These are phyloP conservation scores for Contarinia nasturtii DNA, from an alignment of 1,140 invertebrate genomes.

Conservation along the genomic window DNA sequence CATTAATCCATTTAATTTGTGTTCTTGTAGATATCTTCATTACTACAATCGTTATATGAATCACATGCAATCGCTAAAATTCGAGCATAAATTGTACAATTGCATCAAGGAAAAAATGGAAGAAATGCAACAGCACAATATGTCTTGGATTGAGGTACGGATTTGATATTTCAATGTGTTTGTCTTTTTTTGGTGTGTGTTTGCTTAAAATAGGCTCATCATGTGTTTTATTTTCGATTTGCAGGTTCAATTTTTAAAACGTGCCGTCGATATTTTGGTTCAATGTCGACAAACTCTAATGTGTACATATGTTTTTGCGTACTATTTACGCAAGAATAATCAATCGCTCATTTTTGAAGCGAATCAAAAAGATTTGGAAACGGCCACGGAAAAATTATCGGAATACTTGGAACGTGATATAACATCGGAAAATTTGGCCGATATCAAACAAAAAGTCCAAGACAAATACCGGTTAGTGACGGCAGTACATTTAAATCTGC, in stretches of 20 bases:
- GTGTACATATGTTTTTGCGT: conserved; percentile 99
- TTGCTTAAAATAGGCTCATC: too few relatives aligned
- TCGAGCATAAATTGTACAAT: conserved; percentile 90
- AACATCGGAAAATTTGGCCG: conserved; percentile 89
- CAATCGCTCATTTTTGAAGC: conserved; percentile 98
- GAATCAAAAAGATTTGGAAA: conserved; percentile 96
- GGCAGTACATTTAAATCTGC: not conserved
- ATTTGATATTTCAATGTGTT: too few relatives aligned
- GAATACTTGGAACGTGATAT: conserved; percentile 97
- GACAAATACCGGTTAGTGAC: conserved; percentile 58
- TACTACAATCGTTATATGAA: conserved; percentile 99
- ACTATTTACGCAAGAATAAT: conserved; percentile 94
- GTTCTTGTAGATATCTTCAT: conserved; percentile 79
- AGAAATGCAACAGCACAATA: conserved; percentile 98
- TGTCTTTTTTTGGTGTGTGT: too few relatives aligned
- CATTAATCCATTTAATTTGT: too few relatives aligned
- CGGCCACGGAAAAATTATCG: conserved; percentile 87
- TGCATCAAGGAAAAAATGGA: conserved; percentile 97
- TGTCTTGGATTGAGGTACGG: conserved; percentile 97
- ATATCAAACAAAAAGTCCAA: conserved; percentile 98
- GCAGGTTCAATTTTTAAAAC: conserved; percentile 94
- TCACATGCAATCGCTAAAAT: conserved; percentile 96
- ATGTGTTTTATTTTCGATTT: not conserved
- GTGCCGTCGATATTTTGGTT: conserved; percentile 94
- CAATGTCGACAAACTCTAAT: conserved; percentile 94